phyloP scores from a whole-genome alignment of 2,888 invertebrate species.

The Leucozona laternaria region DNA sequence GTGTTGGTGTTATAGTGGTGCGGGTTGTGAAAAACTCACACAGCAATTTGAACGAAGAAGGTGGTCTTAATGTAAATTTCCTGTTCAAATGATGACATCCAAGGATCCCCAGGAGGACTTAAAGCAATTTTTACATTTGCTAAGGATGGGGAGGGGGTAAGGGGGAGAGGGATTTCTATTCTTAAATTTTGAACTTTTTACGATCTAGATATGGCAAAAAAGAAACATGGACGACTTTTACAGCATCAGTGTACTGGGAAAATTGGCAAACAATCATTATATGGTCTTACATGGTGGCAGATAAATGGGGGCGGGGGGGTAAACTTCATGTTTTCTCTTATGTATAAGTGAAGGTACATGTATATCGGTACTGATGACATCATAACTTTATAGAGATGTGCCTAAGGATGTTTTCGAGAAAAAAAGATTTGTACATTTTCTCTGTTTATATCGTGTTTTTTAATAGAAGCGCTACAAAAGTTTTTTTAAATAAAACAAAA shows the following conservation, averaged over 20 bases:
- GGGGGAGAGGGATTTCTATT: slow-evolving; percentile 6
- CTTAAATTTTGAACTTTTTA: slow-evolving; percentile 28
- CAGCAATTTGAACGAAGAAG: slow-evolving; percentile 41
- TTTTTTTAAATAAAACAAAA: too few relatives aligned
- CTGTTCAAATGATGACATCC: slow-evolving; percentile 73
- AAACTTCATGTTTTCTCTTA: background rate
- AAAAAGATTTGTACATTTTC: too few relatives aligned
- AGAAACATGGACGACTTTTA: slow-evolving; percentile 8
- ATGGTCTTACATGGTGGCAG: background rate
- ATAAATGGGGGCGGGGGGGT: background rate
- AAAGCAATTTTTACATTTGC: slow-evolving; percentile 55
- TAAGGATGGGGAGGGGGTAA: background rate
- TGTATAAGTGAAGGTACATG: too few relatives aligned
- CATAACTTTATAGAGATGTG: background rate
- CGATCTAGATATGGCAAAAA: slow-evolving; percentile 27
- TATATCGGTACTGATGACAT: background rate
- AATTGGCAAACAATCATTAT: slow-evolving; percentile 19
- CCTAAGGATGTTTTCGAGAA: background rate
- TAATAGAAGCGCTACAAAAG: too few relatives aligned
- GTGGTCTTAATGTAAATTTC: slow-evolving; percentile 70
- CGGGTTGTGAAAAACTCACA: slow-evolving; percentile 6
- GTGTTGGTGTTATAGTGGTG: too few relatives aligned
- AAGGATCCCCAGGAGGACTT: slow-evolving; percentile 66
- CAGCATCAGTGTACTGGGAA: slow-evolving; percentile 6
- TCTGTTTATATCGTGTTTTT: too few relatives aligned